Evolutionary conservation across 2,113 vertebrate genomes (phyloP).

Genomic region (Chionomys nivalis): DNA sequence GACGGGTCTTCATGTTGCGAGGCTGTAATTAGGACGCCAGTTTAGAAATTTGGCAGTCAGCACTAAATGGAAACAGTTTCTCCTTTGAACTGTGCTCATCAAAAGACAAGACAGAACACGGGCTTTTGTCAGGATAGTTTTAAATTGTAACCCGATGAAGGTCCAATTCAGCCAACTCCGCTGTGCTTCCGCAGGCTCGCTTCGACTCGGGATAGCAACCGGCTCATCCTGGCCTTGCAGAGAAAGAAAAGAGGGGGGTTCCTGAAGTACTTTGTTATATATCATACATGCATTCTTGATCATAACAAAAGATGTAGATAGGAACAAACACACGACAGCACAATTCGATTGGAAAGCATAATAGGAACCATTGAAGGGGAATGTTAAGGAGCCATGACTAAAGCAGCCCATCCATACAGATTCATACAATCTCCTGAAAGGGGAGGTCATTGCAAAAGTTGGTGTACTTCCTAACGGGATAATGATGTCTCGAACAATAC

Average conservation of each 20-base stretch:
- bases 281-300: neutral
- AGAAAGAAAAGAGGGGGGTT: neutral
- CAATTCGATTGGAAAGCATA: neutral
- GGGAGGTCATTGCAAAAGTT: constrained; percentile 44
- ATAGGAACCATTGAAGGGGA: neutral
- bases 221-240: neutral
- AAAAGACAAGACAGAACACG: constrained; percentile 68
- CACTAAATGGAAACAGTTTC: constrained; percentile 72
- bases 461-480: neutral
- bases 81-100: constrained; percentile 70
- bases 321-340: neutral
- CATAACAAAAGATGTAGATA: constrained; percentile 44
- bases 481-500: neutral
- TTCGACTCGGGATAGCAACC: neutral
- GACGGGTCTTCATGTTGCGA: constrained; percentile 52
- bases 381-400: neutral
- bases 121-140: constrained; percentile 74
- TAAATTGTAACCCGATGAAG: constrained; percentile 53
- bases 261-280: neutral
- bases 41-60: constrained; percentile 66
- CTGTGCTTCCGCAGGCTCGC: neutral
- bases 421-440: neutral
- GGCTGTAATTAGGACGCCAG: constrained; percentile 64
- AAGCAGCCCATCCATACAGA: neutral
- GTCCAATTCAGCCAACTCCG: constrained; percentile 55